Evolutionary conservation across 2,797 vertebrate genomes (phyloP).

Genomic region (Morus bassanus): DNA sequence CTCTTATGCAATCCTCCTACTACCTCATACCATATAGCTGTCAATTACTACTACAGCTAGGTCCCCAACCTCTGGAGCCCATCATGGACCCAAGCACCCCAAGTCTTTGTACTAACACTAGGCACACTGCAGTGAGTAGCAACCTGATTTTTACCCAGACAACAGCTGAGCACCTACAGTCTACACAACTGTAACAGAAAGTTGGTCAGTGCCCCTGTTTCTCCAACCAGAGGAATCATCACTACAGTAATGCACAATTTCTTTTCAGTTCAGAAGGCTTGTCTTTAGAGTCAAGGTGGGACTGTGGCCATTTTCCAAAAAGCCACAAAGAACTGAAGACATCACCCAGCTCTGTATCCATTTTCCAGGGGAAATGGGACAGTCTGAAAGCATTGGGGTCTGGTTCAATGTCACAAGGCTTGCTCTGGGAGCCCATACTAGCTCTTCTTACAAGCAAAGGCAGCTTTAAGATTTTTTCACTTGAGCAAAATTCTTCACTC

Average conservation of each 20-base stretch:
- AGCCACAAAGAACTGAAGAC: not conserved
- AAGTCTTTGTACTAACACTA: not conserved
- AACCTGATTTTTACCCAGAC: not conserved
- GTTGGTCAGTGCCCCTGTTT: not conserved
- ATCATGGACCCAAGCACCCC: rapidly evolving
- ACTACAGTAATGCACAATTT: not conserved
- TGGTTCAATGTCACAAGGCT: not conserved
- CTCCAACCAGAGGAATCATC: not conserved
- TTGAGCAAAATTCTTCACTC: not conserved
- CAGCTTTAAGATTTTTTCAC: not conserved
- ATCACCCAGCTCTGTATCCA: not conserved
- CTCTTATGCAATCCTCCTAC: not conserved
- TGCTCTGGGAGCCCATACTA: not conserved
- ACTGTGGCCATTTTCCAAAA: not conserved
- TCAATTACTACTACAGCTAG: not conserved
- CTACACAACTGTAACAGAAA: not conserved
- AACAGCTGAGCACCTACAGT: not conserved
- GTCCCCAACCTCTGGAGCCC: not conserved
- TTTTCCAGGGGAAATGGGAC: not conserved
- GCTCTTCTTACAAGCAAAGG: not conserved
- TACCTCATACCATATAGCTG: not conserved
- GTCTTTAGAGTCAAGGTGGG: not conserved
- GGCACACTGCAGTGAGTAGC: not conserved
- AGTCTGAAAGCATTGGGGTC: not conserved
- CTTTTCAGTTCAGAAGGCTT: not conserved